Evolutionary conservation across 2,797 vertebrate genomes (phyloP), one percentile per base, ranked within the genome.

Genomic region (Micropoecilia bifurca): DNA sequence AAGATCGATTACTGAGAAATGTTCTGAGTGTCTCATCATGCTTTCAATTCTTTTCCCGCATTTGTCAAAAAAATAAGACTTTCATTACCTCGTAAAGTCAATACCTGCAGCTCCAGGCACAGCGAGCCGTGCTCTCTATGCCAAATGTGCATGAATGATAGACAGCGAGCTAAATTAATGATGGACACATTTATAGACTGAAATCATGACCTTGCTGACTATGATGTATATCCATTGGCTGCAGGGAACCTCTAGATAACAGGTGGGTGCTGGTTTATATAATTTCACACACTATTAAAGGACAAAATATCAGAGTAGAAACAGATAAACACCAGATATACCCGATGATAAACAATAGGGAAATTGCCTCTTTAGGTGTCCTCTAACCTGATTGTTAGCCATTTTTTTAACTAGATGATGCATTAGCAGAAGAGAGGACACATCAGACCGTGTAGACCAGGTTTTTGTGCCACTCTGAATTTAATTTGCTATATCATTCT

Each of bases 171-270:
- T 93, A 92, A 95, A 95, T 94, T 92, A 95, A 88, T 90, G 89
- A 94, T 84, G 81, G 91, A 91, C 90, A 92, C 88, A 84, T 94
- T 94, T 94, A 95, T 91, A 87, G 92, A 90, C 85, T 78, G 61
- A 47, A 81, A 83, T 83, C 77, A 80, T 92, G 89, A 95, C 93
- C 92, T 91, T 90, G 75, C 77, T 85, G 84, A 90, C 85, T 81
- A 69, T 95, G 93, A 95, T 92, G 76, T 88, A 95, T 93, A 88
- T 75, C 73, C 88, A 88, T 71, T 91, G 85, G 92, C 92, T 87
- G 66, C 77, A 50, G 80, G 75, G 46, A 82, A 77, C 83, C 82
- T 84, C 75, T 80, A 86, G 87, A 88, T 87, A 92, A 87, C 77
- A 86, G 91, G 79, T 86, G 80, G 82, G 76, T 92, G 91, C 85